A percentile compares a stretch with the other conserved stretches of the same genome.
phyloP scores from a whole-genome alignment of 2,888 invertebrate genomes.

The Helicoverpa assulta region DNA sequence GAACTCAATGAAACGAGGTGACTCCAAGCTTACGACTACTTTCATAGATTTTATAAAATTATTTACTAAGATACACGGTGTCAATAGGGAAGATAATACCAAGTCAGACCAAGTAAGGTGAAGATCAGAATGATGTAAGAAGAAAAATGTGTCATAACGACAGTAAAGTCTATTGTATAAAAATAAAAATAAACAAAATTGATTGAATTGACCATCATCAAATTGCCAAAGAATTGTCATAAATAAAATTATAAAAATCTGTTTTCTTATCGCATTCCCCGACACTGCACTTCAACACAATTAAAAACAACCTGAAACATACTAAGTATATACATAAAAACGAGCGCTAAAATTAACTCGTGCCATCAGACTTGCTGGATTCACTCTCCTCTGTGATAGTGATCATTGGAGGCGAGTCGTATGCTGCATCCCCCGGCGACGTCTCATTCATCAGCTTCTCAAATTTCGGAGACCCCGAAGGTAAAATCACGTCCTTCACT shows the following conservation, averaged over 20 bases:
- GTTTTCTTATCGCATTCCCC: background rate
- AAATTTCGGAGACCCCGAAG: conserved; percentile 90
- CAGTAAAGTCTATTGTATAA: conserved; percentile 13
- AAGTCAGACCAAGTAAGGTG: background rate
- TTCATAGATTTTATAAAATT: conserved; percentile 60
- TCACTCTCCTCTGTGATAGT: conserved; percentile 88
- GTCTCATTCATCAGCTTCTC: conserved; percentile 90
- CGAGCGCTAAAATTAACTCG: conserved; percentile 79
- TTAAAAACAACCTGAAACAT: conserved; percentile 53
- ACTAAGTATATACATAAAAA: conserved; percentile 72
- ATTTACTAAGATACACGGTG: conserved; percentile 31
- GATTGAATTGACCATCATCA: background rate
- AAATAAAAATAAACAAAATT: conserved; percentile 39
- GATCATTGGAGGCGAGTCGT: conserved; percentile 84
- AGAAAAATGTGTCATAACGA: background rate
- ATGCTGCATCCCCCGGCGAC: conserved; percentile 79
- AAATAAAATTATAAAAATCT: background rate
- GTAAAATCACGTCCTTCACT: conserved; percentile 88
- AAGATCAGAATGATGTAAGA: background rate
- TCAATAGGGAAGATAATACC: conserved; percentile 2
- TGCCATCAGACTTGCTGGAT: conserved; percentile 80
- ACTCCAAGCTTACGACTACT: conserved; percentile 63
- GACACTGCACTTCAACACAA: conserved; percentile 36
- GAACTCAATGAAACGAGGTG: conserved; percentile 54
- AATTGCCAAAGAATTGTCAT: conserved; percentile 1